Evolutionary conservation across 2,797 vertebrate species (phyloP).

Genomic region (Clarias platycephalus): DNA sequence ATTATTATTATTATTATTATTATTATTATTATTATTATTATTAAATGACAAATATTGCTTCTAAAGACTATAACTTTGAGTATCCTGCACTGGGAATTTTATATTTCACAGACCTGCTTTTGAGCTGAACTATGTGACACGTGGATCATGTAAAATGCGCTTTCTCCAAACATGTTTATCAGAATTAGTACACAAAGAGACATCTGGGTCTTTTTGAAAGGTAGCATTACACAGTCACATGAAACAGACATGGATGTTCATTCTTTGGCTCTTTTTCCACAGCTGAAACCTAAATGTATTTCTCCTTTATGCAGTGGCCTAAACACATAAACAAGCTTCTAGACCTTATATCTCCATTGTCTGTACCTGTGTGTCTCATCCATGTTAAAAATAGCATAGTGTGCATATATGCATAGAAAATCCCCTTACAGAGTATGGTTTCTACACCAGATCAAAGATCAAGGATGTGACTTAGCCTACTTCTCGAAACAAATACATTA

Average conservation of each 20-base stretch:
- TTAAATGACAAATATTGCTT: not conserved
- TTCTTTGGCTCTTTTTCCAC: constrained; percentile 63
- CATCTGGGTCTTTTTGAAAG: constrained; percentile 38
- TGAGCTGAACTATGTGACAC: not conserved
- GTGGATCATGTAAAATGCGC: not conserved
- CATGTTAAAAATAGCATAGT: not conserved
- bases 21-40: no score
- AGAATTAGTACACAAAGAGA: constrained; percentile 30
- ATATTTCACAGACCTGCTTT: not conserved
- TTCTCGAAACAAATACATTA: constrained; percentile 16
- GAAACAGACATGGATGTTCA: constrained; percentile 56
- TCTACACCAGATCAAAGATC: not conserved
- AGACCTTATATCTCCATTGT: not conserved
- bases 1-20: no score
- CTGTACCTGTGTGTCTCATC: not conserved
- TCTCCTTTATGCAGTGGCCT: constrained; percentile 49
- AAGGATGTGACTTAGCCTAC: constrained; percentile 42
- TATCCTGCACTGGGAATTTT: no score
- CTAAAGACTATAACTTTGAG: not conserved
- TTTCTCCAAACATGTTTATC: not conserved
- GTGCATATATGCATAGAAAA: not conserved
- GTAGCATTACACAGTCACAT: constrained; percentile 1
- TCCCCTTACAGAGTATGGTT: not conserved
- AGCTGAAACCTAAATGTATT: constrained; percentile 64
- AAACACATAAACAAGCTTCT: constrained; percentile 38